These are phyloP conservation scores for Cryptus armator DNA, from an alignment of 2,888 invertebrate genomes.

Conservation along the genomic window DNA sequence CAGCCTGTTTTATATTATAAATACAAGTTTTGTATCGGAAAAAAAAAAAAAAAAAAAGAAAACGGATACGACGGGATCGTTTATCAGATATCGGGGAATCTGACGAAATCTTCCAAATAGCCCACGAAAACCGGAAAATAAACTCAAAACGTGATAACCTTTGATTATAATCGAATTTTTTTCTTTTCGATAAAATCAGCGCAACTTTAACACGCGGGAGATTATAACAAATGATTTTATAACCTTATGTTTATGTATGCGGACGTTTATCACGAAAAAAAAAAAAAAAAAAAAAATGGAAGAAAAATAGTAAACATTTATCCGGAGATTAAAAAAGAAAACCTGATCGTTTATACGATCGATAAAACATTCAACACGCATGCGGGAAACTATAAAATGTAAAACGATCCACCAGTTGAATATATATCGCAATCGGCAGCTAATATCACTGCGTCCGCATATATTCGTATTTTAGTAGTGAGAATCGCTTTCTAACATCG, in stretches of 20 bases:
- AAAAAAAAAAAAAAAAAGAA: neutral
- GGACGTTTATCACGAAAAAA: neutral
- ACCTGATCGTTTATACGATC: neutral
- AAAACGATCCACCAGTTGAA: constrained; percentile 11
- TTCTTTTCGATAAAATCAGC: neutral
- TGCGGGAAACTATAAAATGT: neutral
- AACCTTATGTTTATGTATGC: neutral
- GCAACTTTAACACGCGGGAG: neutral
- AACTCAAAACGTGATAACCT: neutral
- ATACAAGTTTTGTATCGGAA: neutral
- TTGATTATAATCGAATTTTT: neutral
- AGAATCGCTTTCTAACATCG: constrained; percentile 54
- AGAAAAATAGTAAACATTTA: neutral
- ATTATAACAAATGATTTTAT: neutral
- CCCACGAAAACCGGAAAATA: neutral
- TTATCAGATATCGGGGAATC: neutral
- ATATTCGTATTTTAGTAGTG: neutral
- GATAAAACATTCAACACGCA: neutral
- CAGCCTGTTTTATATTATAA: neutral
- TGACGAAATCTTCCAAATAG: neutral
- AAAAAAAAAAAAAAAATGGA: neutral
- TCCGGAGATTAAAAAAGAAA: neutral
- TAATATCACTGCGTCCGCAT: neutral
- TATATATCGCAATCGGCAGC: constrained; percentile 2
- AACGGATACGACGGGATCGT: neutral